A percentile compares a stretch with the other conserved stretches of the same genome.
phyloP scores from a whole-genome alignment of 1,140 invertebrate genomes.

The Pogonus chalceus region DNA sequence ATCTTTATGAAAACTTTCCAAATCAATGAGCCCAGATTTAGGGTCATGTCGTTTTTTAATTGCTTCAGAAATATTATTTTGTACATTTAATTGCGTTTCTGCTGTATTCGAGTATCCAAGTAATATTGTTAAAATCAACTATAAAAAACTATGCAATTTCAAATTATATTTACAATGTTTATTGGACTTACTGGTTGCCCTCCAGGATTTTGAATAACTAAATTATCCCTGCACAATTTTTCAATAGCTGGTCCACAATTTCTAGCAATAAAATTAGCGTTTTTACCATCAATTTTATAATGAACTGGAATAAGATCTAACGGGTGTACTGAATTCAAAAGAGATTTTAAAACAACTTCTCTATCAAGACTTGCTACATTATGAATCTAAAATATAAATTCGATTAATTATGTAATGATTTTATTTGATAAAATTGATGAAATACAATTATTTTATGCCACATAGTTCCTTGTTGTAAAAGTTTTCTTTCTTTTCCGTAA shows the following conservation, averaged over 20 bases:
- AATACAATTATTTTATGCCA: conserved; percentile 29
- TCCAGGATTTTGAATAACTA: conserved; percentile 34
- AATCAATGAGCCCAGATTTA: conserved; percentile 30
- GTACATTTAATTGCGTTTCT: conserved; percentile 39
- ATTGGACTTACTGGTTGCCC: conserved; percentile 24
- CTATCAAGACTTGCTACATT: conserved; percentile 32
- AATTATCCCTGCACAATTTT: conserved; percentile 37
- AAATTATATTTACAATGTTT: not conserved
- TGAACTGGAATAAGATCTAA: conserved; percentile 40
- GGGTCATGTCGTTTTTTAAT: conserved; percentile 34
- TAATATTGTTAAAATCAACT: conserved; percentile 35
- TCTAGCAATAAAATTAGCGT: conserved; percentile 37
- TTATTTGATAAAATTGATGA: conserved; percentile 10
- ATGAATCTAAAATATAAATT: conserved; percentile 20
- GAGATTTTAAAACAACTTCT: conserved; percentile 36
- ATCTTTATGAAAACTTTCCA: conserved; percentile 39
- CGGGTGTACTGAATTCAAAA: conserved; percentile 38
- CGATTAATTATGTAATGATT: conserved; percentile 8
- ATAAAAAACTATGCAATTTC: conserved; percentile 15
- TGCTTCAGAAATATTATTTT: conserved; percentile 33
- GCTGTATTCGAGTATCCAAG: conserved; percentile 37
- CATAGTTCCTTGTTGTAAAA: conserved; percentile 17
- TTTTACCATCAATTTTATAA: conserved; percentile 32
- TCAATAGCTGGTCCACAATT: conserved; percentile 41
- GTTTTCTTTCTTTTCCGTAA: conserved; percentile 14